phyloP scores from a whole-genome alignment of 2,113 vertebrate genomes.

The Rhagologus leucostigma region DNA sequence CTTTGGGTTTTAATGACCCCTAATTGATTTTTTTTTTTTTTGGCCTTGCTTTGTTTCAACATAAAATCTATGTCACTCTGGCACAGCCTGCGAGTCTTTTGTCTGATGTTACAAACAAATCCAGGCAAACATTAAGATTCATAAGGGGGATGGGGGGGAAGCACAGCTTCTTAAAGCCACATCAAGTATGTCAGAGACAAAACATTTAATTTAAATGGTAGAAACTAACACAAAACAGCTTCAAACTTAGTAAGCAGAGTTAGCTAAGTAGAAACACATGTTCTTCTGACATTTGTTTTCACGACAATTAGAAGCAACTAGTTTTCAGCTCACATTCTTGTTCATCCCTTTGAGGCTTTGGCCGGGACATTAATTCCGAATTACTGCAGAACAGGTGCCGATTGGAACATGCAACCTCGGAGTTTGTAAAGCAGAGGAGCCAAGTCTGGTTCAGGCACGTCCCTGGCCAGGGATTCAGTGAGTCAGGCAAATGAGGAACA shows the following conservation, averaged over 20 bases:
- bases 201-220: slow-evolving; percentile 64
- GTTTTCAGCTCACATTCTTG: slow-evolving; percentile 47
- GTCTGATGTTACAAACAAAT: slow-evolving; percentile 68
- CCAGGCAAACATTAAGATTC: slow-evolving; percentile 67
- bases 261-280: slow-evolving; percentile 60
- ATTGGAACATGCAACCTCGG: neutral
- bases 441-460: neutral
- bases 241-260: slow-evolving; percentile 44
- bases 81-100: slow-evolving; percentile 56
- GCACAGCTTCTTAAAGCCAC: slow-evolving; percentile 59
- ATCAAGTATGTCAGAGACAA: slow-evolving; percentile 65
- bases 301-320: slow-evolving; percentile 65
- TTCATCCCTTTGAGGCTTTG: slow-evolving; percentile 10
- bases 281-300: slow-evolving; percentile 61
- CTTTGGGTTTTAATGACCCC: slow-evolving; percentile 35
- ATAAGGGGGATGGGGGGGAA: slow-evolving; percentile 33
- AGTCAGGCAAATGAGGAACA: slow-evolving; percentile 45
- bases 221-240: slow-evolving; percentile 65
- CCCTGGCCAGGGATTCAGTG: neutral
- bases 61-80: slow-evolving; percentile 51
- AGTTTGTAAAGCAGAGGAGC: neutral
- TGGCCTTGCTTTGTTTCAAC: slow-evolving; percentile 37
- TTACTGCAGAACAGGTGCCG: slow-evolving; percentile 46
- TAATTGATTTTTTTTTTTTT: slow-evolving; percentile 11
- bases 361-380: neutral